phyloP scores from a whole-genome alignment of 2,113 vertebrate genomes.

The Terrapene triunguis region DNA sequence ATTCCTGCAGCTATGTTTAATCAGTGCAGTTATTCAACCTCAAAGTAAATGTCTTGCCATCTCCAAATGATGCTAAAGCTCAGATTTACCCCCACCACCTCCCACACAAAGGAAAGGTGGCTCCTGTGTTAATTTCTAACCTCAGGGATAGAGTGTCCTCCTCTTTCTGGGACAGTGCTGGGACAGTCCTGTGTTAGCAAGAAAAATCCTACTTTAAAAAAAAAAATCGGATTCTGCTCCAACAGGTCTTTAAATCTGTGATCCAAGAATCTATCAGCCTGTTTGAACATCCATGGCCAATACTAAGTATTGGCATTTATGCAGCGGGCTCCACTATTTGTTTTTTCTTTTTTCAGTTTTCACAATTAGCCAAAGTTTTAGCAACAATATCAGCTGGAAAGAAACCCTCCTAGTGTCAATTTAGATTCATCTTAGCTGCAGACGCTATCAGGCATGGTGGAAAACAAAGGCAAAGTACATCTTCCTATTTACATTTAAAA shows the following conservation, averaged over 20 bases:
- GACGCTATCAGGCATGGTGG: conserved; percentile 48
- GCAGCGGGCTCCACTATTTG: conserved; percentile 34
- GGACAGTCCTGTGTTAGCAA: not conserved
- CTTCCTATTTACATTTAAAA: conserved; percentile 65
- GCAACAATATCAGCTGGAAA: conserved; percentile 34
- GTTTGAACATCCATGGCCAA: conserved; percentile 46
- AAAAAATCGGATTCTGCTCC: conserved; percentile 53
- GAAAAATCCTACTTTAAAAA: conserved; percentile 22
- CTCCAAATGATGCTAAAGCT: conserved; percentile 41
- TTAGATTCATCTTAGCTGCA: conserved; percentile 27
- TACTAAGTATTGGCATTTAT: conserved; percentile 38
- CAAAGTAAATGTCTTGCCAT: conserved; percentile 9
- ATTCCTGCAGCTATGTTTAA: not conserved
- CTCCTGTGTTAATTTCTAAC: conserved; percentile 17
- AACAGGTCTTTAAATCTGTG: conserved; percentile 58
- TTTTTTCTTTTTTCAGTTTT: conserved; percentile 10
- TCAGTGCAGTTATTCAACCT: not conserved
- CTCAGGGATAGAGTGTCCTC: not conserved
- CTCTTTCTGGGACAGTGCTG: not conserved
- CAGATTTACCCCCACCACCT: not conserved
- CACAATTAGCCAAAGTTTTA: conserved; percentile 51
- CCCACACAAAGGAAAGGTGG: not conserved
- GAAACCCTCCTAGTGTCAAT: conserved; percentile 16
- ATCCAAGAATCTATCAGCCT: conserved; percentile 47
- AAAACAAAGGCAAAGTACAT: conserved; percentile 51